Evolutionary conservation across 2,797 vertebrate genomes (phyloP).

Genomic region (Phrynocephalus vlangalii): DNA sequence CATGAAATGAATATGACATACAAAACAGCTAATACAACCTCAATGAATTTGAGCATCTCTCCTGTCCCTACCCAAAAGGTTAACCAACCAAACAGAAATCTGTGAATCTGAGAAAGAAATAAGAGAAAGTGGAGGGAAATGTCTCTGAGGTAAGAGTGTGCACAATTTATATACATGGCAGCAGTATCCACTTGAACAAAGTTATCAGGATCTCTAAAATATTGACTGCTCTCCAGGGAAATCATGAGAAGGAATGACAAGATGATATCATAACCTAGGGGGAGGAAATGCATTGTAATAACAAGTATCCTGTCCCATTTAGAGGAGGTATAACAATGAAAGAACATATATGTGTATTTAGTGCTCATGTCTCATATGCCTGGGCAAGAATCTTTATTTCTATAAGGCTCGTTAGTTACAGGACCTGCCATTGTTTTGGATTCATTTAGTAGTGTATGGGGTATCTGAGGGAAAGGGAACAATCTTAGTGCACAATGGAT

Average conservation of each 20-base stretch:
- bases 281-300: not conserved
- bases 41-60: not conserved
- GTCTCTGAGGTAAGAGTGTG: not conserved
- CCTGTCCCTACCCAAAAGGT: not conserved
- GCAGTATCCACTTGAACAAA: not conserved
- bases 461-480: not conserved
- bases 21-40: not conserved
- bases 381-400: not conserved
- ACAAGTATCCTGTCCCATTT: not conserved
- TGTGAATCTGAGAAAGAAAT: not conserved
- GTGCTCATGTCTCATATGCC: not conserved
- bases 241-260: not conserved
- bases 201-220: not conserved
- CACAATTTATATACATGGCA: not conserved
- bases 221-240: not conserved
- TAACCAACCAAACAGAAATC: not conserved
- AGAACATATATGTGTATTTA: not conserved
- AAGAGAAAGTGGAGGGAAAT: not conserved
- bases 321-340: not conserved
- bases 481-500: not conserved
- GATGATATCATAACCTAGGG: not conserved
- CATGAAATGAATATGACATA: too few species aligned
- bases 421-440: not conserved
- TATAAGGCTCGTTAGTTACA: not conserved
- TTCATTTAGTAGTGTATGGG: not conserved